phyloP scores from a whole-genome alignment of 2,888 invertebrate species.

The Calameuta pallipes region DNA sequence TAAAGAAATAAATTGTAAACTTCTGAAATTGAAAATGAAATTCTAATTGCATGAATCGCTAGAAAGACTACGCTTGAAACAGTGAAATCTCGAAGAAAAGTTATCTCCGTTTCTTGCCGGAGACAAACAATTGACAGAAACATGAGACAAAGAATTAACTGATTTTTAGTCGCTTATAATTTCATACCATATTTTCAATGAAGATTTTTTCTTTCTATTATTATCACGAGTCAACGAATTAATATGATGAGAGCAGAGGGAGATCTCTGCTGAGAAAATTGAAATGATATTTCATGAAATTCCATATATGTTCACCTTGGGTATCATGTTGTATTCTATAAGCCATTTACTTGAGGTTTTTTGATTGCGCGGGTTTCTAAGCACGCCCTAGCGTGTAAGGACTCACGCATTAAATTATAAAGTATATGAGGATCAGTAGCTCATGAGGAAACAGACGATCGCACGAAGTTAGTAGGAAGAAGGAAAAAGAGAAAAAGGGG shows the following conservation, averaged over 20 bases:
- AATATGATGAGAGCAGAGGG: neutral
- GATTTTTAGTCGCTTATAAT: neutral
- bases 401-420: neutral
- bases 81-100: neutral
- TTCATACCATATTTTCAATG: neutral
- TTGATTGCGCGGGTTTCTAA: neutral
- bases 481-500: constrained; percentile 15
- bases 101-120: neutral
- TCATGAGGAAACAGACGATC: neutral
- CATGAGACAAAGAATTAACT: neutral
- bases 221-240: neutral
- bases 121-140: too few species aligned
- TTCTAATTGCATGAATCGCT: too few species aligned
- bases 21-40: too few species aligned
- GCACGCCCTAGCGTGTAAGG: too few species aligned
- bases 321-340: neutral
- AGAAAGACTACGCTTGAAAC: neutral
- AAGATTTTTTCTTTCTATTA: neutral
- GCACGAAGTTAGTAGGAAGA: constrained; percentile 8
- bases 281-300: neutral
- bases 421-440: neutral
- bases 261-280: neutral
- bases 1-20: too few species aligned
- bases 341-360: neutral
- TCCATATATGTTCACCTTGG: neutral